These are phyloP conservation scores for Battus philenor DNA, from an alignment of 1,140 invertebrate genomes.

Conservation along the genomic window DNA sequence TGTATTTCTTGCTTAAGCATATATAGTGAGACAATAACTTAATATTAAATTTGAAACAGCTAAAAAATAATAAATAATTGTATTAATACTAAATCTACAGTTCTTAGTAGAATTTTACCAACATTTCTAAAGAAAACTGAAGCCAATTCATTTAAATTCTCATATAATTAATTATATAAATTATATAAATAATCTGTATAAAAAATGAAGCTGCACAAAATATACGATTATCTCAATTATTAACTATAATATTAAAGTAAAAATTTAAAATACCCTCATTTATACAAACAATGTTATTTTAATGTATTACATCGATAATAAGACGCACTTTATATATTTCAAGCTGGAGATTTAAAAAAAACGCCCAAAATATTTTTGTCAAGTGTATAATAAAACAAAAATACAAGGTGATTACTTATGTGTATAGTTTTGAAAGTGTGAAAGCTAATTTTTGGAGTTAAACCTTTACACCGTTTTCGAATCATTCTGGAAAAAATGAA, in stretches of 20 bases:
- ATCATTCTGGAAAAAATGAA: too few relatives aligned
- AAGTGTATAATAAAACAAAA: too few relatives aligned
- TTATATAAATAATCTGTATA: neutral
- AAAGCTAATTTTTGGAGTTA: too few relatives aligned
- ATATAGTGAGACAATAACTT: slow-evolving; percentile 11
- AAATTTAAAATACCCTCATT: too few relatives aligned
- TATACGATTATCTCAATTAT: neutral
- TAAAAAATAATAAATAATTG: slow-evolving; percentile 6
- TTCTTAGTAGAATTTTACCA: slow-evolving; percentile 8
- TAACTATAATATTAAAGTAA: neutral
- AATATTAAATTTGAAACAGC: neutral
- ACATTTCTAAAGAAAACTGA: neutral
- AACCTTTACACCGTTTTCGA: too few relatives aligned
- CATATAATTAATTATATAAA: neutral
- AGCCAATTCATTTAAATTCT: neutral
- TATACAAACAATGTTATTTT: too few relatives aligned
- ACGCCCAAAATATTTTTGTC: too few relatives aligned
- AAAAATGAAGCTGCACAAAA: neutral
- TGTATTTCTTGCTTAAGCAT: slow-evolving; percentile 16
- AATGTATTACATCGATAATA: too few relatives aligned
- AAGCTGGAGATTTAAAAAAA: too few relatives aligned
- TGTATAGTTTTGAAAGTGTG: too few relatives aligned
- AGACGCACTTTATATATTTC: too few relatives aligned
- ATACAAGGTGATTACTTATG: too few relatives aligned
- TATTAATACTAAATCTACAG: slow-evolving; percentile 11